These are phyloP conservation scores for Chrysocyon brachyurus DNA, from an alignment of 2,797 vertebrate species.

Conservation along the genomic window DNA sequence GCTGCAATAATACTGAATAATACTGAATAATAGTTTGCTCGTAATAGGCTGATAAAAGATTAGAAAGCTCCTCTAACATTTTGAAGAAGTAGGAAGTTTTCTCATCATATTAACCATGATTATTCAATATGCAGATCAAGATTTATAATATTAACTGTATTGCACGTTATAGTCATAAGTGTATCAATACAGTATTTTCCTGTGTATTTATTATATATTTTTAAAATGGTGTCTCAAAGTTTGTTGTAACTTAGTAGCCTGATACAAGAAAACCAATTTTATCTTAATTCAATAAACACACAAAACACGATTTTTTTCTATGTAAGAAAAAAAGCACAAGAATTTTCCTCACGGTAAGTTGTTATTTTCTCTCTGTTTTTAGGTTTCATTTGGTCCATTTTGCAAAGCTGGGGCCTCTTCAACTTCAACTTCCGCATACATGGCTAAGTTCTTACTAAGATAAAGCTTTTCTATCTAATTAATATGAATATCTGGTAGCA, in stretches of 20 bases:
- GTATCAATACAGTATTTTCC: not conserved
- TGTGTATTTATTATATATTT: not conserved
- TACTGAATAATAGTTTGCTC: not conserved
- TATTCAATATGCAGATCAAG: not conserved
- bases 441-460: not conserved
- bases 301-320: not conserved
- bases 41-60: not conserved
- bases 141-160: not conserved
- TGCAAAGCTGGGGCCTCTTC: not conserved
- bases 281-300: not conserved
- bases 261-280: not conserved
- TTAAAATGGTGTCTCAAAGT: not conserved
- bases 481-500: not conserved
- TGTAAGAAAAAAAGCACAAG: not conserved
- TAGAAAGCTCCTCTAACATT: not conserved
- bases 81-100: not conserved
- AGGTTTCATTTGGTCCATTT: not conserved
- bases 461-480: not conserved
- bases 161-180: not conserved
- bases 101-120: not conserved
- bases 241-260: not conserved
- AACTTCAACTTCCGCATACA: constrained; percentile 4
- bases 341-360: not conserved
- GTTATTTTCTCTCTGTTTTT: not conserved
- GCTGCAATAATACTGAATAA: not conserved